These are phyloP conservation scores for Cephus rjabovi DNA, from an alignment of 2,888 invertebrate species.

Conservation along the genomic window DNA sequence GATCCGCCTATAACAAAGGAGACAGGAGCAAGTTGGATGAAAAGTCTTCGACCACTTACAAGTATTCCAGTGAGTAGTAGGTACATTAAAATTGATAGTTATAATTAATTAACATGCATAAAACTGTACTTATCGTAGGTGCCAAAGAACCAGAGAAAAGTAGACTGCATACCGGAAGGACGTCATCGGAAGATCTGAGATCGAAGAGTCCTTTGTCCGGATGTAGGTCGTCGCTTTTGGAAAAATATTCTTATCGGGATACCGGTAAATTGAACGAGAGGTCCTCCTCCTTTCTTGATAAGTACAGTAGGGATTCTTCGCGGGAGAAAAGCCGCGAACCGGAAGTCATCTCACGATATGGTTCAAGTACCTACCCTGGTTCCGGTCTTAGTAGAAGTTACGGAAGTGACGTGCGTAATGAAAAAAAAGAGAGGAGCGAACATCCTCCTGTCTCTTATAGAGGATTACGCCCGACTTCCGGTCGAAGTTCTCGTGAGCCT, in stretches of 20 bases:
- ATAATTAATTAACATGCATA: not conserved
- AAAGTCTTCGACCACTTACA: conserved; percentile 44
- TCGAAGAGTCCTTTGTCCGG: conserved; percentile 51
- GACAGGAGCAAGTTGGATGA: conserved; percentile 51
- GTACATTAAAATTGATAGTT: not conserved
- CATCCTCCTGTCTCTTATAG: conserved; percentile 69
- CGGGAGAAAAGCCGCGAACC: conserved; percentile 56
- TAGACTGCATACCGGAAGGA: conserved; percentile 45
- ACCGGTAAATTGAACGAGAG: conserved; percentile 51
- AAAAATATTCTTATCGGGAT: conserved; percentile 49
- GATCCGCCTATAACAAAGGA: conserved; percentile 48
- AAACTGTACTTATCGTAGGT: conserved; percentile 31
- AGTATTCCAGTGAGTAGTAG: conserved; percentile 54
- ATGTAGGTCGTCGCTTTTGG: conserved; percentile 50
- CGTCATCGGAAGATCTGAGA: conserved; percentile 41
- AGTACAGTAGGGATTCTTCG: conserved; percentile 51
- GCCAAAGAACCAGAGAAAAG: conserved; percentile 53
- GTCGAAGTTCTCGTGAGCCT: conserved; percentile 69
- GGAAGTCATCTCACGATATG: conserved; percentile 49
- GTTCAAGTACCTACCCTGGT: conserved; percentile 54
- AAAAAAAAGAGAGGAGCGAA: conserved; percentile 63
- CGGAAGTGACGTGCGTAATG: conserved; percentile 45
- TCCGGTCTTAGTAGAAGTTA: conserved; percentile 47
- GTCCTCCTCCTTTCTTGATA: conserved; percentile 55
- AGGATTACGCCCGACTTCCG: conserved; percentile 50